Evolutionary conservation across 2,888 invertebrate genomes (phyloP), one percentile per base, ranked within the genome.

Genomic region (Diarsia dahlii): DNA sequence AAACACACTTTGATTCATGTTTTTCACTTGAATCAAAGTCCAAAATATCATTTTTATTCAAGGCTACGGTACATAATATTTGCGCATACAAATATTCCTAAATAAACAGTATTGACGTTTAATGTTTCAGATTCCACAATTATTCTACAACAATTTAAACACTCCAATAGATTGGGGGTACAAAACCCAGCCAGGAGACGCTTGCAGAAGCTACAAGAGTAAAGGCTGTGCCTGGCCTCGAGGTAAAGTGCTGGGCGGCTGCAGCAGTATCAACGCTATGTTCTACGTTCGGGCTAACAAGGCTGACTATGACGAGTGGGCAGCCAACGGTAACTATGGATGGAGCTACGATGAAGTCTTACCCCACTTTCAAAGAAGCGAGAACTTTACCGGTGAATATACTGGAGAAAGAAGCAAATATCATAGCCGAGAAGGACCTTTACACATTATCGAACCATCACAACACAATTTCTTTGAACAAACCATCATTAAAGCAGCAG

Each of bases 171-270:
- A 97, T 87, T 97, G 97, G 97, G 93, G 92, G 48, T 97, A 97
- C 88, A 95, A 94, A 84, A 96, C 97, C 0, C 94, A 97, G 84
- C 96, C 96, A 4, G 92, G 95, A 84, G 91, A 95, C 34, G 91
- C 92, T 69, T 96, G 97, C 62, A 94, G 94, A 82, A 92, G 94
- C 63, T 96, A 96, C 68, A 93, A 88, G 85, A 86, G 80, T 46
- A 89, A 93, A 69, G 81, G 92, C n/a, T 95, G 95, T 68, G 92
- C 93, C 0, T 97, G 97, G 97, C 97, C 97, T 2, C 94, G 97
- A 56, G 98, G 98, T 0, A 98, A 97, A 88, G 94, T 96, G 71
- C 92, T 97, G 80, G 97, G 97, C 66, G 97, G 97, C 2, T 95
- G 95, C 8, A 97, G 97, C 52, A 95, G 95, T n/a, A 93, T 97